Base-by-base conservation (phyloP, 2,113 vertebrate species). In the Perccottus glenii region DNA sequence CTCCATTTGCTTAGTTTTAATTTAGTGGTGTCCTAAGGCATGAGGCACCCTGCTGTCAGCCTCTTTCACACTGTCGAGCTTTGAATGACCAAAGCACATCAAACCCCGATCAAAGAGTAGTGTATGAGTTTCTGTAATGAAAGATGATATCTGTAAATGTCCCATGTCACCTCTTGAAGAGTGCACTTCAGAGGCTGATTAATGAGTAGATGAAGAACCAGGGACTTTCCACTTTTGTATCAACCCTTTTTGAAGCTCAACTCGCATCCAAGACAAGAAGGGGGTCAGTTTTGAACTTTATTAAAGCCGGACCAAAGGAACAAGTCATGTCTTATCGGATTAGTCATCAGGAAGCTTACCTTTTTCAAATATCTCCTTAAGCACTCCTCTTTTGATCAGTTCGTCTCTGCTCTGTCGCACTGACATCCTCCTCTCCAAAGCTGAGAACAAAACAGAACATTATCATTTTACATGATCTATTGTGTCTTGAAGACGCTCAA, bases 331-430 rank as follows among this genome's bases (percentile, higher is more conserved):
- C 10, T 46, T 36, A 40, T 32, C n/a, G 33, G 10, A 38, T 27
- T 27, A 50, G 15, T 3, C 4, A 55, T 4, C 35, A 60, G 4
- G 40, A 55, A 11, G 63, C 94, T 94, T 90, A 99, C 98, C 98
- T 97, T 97, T 99, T 83, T 99, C 96, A 84, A 96, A 99, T 82
- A 98, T 97, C 90, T 99, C 98, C 91, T 99, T 99, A 84, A 99
- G 87, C 68, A 99, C 95, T 36, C 97, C 97, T 85, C 97, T 90
- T 86, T 99, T 98, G 88, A 99, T 99, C 78, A 99, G 92, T 81
- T 99, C 96, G 56, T 99, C 98, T 92, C 98, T 93, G 94, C 95
- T 99, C 90, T 99, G 98, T 62, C 98, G 92, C 93, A 96, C 93
- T 0, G 96, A 99, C 92, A 99, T 98, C 92, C 98, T 99, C 88